Base-by-base conservation (phyloP, 2,797 vertebrate genomes). In the Spheniscus humboldti region DNA sequence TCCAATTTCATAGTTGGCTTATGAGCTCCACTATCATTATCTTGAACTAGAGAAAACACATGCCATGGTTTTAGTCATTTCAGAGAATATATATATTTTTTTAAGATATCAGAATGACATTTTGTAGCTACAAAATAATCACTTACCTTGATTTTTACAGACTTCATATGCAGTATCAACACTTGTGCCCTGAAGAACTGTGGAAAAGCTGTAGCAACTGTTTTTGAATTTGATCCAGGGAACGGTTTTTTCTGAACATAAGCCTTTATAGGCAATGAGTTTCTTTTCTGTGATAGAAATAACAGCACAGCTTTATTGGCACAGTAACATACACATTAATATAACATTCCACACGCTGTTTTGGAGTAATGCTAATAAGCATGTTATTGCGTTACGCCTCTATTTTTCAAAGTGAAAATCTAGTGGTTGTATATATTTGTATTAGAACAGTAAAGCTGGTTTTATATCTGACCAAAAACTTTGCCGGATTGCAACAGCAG, bases 201-300 rank as follows among this genome's bases (percentile, higher is more conserved):
- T 98, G 88, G 99, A 98, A 98, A 99, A 99, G 97, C 98, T 98
- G 98, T 99, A 99, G 97, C 99, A 99, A 97, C 98, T 98, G 73
- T 85, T 98, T 92, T 96, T 98, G 97, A 99, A 99, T 97, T 98
- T 99, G 97, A 99, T 97, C 99, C 99, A 99, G 77, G 97, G 96
- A 82, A 98, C 73, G 28, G 41, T 96, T 27, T 98, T 98, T 90
- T 99, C 98, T 48, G 98, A 98, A 94, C 99, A 99, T 27, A 97
- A 94, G 48, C 97, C 92, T 90, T 98, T 98, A 45, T 97, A 92
- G 27, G 97, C 88, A 89, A 85, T 95, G 12, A 97, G 96, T 93
- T 98, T 98, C 84, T 97, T 98, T 91, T 98, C 99, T 99, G 97
- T 59, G 77, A 95, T 53, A 97, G 72, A 97, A 96, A 89, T 92